Conservation (phyloP, 2,113 vertebrate species). For the Sinocyclocheilus maitianheensis region DNA sequence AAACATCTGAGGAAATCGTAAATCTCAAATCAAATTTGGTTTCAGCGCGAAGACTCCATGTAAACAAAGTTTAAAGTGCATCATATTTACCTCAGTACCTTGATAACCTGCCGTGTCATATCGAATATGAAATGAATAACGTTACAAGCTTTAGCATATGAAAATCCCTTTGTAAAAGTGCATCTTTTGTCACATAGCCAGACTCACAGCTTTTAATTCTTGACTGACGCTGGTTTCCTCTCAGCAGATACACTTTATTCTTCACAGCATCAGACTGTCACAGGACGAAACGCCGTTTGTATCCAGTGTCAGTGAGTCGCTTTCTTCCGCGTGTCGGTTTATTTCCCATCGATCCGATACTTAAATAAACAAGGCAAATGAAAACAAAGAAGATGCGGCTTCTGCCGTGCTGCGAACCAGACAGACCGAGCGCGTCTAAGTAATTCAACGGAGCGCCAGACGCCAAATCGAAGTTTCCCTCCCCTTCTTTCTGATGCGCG, state of each 20-base stretch:
- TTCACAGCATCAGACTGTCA: neutral
- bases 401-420: neutral
- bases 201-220: too few relatives aligned
- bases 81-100: neutral
- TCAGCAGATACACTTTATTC: neutral
- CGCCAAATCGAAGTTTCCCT: constrained; percentile 48
- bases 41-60: neutral
- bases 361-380: neutral
- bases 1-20: neutral
- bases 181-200: neutral
- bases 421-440: neutral
- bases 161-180: neutral
- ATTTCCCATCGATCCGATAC: neutral
- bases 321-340: neutral
- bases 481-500: constrained; percentile 27
- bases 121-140: neutral
- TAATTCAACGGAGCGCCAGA: neutral
- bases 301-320: neutral
- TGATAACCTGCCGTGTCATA: neutral
- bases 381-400: neutral
- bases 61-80: constrained; percentile 28
- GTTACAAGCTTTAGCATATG: too few relatives aligned
- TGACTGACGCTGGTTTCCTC: neutral
- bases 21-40: neutral
- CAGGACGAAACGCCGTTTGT: neutral